Conservation (phyloP, 1,140 invertebrate species). For the Aphis craccivora region DNA sequence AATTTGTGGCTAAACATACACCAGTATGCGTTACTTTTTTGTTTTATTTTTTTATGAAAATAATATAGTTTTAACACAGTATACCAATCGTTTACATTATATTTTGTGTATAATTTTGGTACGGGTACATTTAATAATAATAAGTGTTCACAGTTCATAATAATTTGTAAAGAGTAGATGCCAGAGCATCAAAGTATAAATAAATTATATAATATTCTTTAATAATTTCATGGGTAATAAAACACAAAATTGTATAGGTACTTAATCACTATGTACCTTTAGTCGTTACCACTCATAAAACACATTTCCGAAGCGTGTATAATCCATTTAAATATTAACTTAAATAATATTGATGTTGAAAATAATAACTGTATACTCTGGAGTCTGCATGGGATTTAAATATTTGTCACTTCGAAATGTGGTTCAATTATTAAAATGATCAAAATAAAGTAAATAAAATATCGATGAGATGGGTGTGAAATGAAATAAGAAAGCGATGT, state of each 20-base stretch:
- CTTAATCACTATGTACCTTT: not conserved
- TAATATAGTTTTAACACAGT: not conserved
- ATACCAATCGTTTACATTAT: not conserved
- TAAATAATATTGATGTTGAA: not conserved
- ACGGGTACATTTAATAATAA: not conserved
- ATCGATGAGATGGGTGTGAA: not conserved
- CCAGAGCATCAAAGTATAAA: not conserved
- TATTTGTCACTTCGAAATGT: not conserved
- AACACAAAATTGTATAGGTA: not conserved
- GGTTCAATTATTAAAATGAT: not conserved
- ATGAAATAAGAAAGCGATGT: not conserved
- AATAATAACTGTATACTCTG: not conserved
- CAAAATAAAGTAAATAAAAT: not conserved
- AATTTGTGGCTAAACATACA: too few relatives aligned
- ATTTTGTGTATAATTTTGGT: not conserved
- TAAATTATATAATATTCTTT: not conserved
- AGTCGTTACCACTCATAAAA: not conserved
- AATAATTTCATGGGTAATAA: not conserved
- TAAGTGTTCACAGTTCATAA: not conserved
- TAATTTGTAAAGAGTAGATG: not conserved
- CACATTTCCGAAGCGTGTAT: not conserved
- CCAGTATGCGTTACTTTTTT: not conserved
- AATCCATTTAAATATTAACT: not conserved
- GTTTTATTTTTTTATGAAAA: not conserved
- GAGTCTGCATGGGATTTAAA: not conserved